These are phyloP conservation scores for Cataglyphis hispanica DNA, from an alignment of 1,140 invertebrate species.

Conservation along the genomic window DNA sequence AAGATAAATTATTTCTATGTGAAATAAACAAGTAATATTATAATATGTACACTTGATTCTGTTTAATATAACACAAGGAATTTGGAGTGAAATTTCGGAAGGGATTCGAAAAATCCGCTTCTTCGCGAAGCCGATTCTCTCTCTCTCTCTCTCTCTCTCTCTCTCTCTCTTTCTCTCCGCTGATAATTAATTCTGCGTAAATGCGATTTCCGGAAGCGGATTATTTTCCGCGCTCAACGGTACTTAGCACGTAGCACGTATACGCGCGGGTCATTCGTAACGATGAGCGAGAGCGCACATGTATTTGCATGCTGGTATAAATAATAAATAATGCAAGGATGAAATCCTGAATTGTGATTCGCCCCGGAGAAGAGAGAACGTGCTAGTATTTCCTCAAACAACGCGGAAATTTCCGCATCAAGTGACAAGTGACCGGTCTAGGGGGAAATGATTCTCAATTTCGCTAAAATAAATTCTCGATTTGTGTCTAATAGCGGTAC, in stretches of 20 bases:
- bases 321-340: constrained; percentile 61
- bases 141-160: not conserved
- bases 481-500: constrained; percentile 25
- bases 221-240: constrained; percentile 54
- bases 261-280: constrained; percentile 53
- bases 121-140: not conserved
- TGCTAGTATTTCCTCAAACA: constrained; percentile 50
- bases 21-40: not conserved
- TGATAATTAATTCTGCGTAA: constrained; percentile 57
- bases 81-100: constrained; percentile 24
- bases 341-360: constrained; percentile 56
- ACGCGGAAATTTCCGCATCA: constrained; percentile 43
- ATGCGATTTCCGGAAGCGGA: constrained; percentile 61
- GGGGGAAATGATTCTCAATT: constrained; percentile 47
- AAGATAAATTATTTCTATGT: not conserved
- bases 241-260: constrained; percentile 52
- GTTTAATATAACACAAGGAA: constrained; percentile 2
- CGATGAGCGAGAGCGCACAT: not conserved
- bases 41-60: not conserved
- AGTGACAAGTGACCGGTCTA: constrained; percentile 36
- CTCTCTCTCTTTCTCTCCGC: not conserved
- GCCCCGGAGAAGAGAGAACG: constrained; percentile 38
- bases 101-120: not conserved
- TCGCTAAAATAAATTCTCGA: constrained; percentile 12
- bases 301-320: constrained; percentile 48